Percentiles rank a stretch among this genome's conserved stretches.
phyloP scores from a whole-genome alignment of 2,888 invertebrate species.

The Pammene fasciana region DNA sequence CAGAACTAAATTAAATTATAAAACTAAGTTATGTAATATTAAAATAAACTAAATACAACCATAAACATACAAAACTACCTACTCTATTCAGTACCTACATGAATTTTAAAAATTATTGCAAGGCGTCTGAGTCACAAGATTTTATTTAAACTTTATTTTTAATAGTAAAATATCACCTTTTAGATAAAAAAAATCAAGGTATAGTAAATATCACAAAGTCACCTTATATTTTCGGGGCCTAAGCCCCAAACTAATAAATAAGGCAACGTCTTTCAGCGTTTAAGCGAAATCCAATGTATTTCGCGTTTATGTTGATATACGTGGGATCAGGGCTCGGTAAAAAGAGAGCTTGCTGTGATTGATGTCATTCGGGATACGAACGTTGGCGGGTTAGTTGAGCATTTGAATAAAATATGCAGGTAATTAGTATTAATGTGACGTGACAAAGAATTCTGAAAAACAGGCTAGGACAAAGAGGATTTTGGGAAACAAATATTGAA shows the following conservation, averaged over 20 bases:
- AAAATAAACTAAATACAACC: too few species aligned
- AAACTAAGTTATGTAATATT: too few species aligned
- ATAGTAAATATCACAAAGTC: background rate
- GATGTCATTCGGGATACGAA: conserved; percentile 16
- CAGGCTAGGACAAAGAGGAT: too few species aligned
- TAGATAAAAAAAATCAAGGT: background rate
- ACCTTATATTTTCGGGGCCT: background rate
- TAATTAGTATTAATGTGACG: background rate
- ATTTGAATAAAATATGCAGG: conserved; percentile 15
- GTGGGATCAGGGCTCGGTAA: conserved; percentile 35
- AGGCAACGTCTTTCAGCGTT: conserved; percentile 33
- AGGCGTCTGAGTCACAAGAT: too few species aligned
- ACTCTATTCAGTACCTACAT: too few species aligned
- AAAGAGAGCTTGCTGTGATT: conserved; percentile 42
- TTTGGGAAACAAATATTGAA: too few species aligned
- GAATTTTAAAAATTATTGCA: too few species aligned
- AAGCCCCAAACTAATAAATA: conserved; percentile 34
- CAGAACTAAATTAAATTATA: too few species aligned
- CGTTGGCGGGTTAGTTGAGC: background rate
- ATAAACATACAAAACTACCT: too few species aligned
- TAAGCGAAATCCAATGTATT: conserved; percentile 42
- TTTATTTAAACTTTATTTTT: too few species aligned
- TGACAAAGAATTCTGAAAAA: background rate
- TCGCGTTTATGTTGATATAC: conserved; percentile 36
- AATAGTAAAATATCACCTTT: too few species aligned